Base-by-base conservation (phyloP, 1,140 invertebrate genomes). In the Mactra quadrangularis region DNA sequence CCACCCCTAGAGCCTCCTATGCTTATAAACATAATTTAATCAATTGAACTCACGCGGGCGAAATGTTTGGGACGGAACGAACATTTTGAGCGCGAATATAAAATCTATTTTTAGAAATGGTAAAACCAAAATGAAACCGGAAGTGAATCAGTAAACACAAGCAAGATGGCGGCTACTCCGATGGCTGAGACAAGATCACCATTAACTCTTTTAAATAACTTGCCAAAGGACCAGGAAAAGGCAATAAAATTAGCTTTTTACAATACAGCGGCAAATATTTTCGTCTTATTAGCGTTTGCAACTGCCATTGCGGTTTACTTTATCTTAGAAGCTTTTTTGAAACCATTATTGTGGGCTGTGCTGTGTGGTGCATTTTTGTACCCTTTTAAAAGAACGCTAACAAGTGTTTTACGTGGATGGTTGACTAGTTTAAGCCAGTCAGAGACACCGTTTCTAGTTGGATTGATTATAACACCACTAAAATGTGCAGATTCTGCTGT, bases 311-410 rank as follows among this genome's bases (percentile, higher is more conserved):
- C 97, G 4, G 94, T 98, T 19, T 98, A 97, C 90, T 95, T 96
- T 82, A 96, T 97, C 60, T 92, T 99, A 6, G 96, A 97, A 89
- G 97, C 97, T 0, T 99, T 99, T 93, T 95, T 99, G 22, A 96
- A 97, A 88, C 97, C 98, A 0, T 90, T 99, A 41, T 94, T 99
- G 78, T 99, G 98, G 98, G 98, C 98, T 4, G 93, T 99, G 59
- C 92, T 99, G 19, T 97, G 97, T 91, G 97, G 97, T 17, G 97
- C 97, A 11, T 96, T 97, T 45, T 94, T 99, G 31, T 96, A 98
- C 92, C 97, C 97, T 0, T 96, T 98, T 86, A 99, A 99, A 89
- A 94, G 95, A 74, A 95, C 95, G 38, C 89, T 98, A 17, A 95
- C 96, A 7, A 95, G 94, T 27, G 94, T 94, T 85, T 94, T 96